These are phyloP conservation scores for Eulemur rubriventer DNA, from an alignment of 2,797 vertebrate genomes.

Conservation along the genomic window DNA sequence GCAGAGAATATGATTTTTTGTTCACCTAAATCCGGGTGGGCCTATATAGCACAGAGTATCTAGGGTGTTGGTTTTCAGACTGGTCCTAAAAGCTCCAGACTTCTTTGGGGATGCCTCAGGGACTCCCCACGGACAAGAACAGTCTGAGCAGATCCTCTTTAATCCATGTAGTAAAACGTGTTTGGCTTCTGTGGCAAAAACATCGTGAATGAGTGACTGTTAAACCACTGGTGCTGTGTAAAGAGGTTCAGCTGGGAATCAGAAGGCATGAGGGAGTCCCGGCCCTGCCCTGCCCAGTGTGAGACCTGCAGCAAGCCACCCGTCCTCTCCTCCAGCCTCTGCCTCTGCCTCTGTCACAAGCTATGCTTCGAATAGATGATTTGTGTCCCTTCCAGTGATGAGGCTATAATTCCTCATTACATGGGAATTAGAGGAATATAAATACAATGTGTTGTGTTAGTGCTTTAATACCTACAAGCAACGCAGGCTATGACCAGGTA, in stretches of 20 bases:
- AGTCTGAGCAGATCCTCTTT: background rate
- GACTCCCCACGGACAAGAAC: background rate
- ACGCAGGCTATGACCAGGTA: background rate
- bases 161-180: background rate
- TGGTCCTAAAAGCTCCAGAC: background rate
- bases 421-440: background rate
- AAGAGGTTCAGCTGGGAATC: background rate
- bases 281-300: background rate
- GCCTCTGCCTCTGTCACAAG: background rate
- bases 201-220: background rate
- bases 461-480: background rate
- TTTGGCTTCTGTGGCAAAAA: background rate
- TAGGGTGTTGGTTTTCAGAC: background rate
- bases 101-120: background rate
- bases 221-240: background rate
- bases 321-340: background rate
- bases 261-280: background rate
- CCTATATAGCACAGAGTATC: background rate
- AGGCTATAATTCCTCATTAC: slow-evolving; percentile 29
- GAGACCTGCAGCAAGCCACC: background rate
- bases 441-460: background rate
- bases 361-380: slow-evolving; percentile 34
- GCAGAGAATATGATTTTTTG: background rate
- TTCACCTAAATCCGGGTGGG: background rate
- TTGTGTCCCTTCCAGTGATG: background rate